Base-by-base conservation (phyloP, 2,113 vertebrate genomes). In the Macrotus californicus region DNA sequence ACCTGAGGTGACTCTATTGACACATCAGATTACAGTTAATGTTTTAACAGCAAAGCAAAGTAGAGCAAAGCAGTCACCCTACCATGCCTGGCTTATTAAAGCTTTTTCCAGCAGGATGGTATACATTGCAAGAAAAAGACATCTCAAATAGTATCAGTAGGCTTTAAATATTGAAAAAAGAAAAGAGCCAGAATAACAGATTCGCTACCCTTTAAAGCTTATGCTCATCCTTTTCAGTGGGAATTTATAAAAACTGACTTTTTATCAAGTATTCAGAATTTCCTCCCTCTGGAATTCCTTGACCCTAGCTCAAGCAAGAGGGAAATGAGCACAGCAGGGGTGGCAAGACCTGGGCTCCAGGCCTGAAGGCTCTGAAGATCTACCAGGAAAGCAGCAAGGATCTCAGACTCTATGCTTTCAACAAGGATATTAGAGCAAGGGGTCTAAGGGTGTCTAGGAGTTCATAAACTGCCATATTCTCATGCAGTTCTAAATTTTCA, bases 31-130 rank as follows among this genome's bases (percentile, higher is more conserved):
- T 95, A 72, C 81, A 39, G 67, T 96, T 97, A 89, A 81, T 94
- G 90, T 97, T 98, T 92, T 97, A 94, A 97, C 83, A 70, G 87
- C 70, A 97, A 98, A 97, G 67, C 61, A 95, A 96, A 96, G 26
- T 93, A 69, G 7, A 90, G 41, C 87, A 46, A 69, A 96, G 73
- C 66, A 83, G 11, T n/a, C 29, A 48, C 13, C 15, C 39, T 24
- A 52, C 6, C 69, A 31, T 73, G 88, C 26, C 82, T 89, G 59
- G 52, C 24, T 73, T 41, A 92, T 75, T 91, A 93, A 88, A 97
- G 36, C 21, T 59, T 77, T 94, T 69, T 90, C 29, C 2, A 64
- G 24, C 16, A 91, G 72, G 12, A 96, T 0, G 0, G 18, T 9
- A 89, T 87, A 86, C 67, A 76, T 43, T 7, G 39, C 87, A 88